Base-by-base conservation (phyloP, 1,140 invertebrate genomes). In the Saxidomus purpurata region DNA sequence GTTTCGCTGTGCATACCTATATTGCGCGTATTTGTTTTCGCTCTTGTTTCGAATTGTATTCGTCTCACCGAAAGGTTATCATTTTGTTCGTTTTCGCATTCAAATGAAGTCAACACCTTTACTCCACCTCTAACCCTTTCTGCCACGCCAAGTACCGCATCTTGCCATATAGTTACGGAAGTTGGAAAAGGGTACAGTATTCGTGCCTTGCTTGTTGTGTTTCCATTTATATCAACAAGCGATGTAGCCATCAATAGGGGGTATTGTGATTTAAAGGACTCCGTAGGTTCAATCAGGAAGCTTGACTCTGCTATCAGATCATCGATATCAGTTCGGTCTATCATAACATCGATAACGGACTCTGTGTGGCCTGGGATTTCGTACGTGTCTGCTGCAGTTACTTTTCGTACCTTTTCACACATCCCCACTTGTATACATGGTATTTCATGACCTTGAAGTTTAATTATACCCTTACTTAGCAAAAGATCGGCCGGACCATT, bases 201-300 rank as follows among this genome's bases (percentile, higher is more conserved):
- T 19, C 77, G 4, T 19, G 59, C 34, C 22, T 81, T 81, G 17
- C 28, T 17, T 38, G 55, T 61, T 9, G 49, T 0, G 36, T 28
- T 22, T 1, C 52, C 36, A 40, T 81, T 81, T 3, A 81, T 36
- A 25, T 81, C 25, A 0, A 81, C 77, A 15, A 81, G 31, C 1
- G 77, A 36, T 25, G 49, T 1, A 22, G 77, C 77, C 52, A 61
- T 55, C 4, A 31, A 2, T 15, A 61, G 31, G 8, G 47, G 49
- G 31, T 81, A 81, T 11, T 3, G 59, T 6, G 38, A n/a, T n/a
- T 81, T 61, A 81, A 81, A 81, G 59, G 59, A 8, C 3, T 81
- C 49, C 9, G 77, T 81, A 13, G 77, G 77, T 19, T 81, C 77
- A 25, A 81, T 61, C 28, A 81, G 11, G 52, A n/a, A 77, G 9